phyloP scores from a whole-genome alignment of 2,888 invertebrate genomes.

The Tetragonula carbonaria region DNA sequence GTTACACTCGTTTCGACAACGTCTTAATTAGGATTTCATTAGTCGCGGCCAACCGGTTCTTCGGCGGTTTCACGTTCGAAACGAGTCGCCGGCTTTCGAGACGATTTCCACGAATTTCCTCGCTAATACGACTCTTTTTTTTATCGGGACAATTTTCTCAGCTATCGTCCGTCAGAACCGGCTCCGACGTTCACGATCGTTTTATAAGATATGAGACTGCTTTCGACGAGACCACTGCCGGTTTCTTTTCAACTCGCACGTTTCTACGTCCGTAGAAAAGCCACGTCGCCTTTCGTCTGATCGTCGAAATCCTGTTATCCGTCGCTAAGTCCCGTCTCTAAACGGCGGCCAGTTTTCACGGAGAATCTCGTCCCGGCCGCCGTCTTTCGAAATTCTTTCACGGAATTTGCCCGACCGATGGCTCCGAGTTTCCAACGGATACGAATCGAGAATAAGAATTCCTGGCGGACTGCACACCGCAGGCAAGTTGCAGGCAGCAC shows the following conservation, averaged over 20 bases:
- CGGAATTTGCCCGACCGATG: constrained; percentile 12
- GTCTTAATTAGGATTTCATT: constrained; percentile 72
- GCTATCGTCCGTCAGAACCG: constrained; percentile 4
- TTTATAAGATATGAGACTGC: neutral
- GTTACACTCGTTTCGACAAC: constrained; percentile 38
- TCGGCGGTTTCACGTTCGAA: neutral
- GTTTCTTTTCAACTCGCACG: neutral
- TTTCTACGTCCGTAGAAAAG: neutral
- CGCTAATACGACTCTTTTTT: neutral
- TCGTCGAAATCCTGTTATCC: constrained; percentile 32
- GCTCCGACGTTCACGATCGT: neutral
- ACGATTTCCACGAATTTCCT: neutral
- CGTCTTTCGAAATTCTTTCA: constrained; percentile 25
- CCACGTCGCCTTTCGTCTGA: neutral
- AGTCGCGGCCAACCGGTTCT: constrained; percentile 25
- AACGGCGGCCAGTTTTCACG: too few species aligned
- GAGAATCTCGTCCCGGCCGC: too few species aligned
- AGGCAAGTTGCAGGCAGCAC: neutral
- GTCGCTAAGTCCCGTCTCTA: neutral
- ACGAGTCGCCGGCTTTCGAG: neutral
- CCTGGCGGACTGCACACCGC: neutral
- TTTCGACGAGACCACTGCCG: neutral
- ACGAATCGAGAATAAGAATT: constrained; percentile 38
- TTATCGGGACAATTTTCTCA: neutral
- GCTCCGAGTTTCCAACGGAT: neutral